Conservation (phyloP, 1,140 invertebrate species). For the Callitettix versicolor region DNA sequence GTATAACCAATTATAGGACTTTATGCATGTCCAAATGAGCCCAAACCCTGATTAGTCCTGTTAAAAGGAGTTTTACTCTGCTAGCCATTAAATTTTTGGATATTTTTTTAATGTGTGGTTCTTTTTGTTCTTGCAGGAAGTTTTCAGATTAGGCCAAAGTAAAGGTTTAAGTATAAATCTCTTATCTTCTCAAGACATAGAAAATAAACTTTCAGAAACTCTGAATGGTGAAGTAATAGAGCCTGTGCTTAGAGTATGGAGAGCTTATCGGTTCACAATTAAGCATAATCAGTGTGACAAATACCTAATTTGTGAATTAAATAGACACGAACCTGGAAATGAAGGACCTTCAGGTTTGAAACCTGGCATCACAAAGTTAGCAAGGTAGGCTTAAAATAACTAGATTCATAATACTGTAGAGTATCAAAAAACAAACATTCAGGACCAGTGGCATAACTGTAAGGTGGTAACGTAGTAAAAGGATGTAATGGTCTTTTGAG, state of each 20-base stretch:
- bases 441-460: no score
- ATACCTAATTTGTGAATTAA: constrained; percentile 65
- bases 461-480: no score
- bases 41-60: no score
- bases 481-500: no score
- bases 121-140: constrained; percentile 42
- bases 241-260: constrained; percentile 52
- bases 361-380: constrained; percentile 52
- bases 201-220: constrained; percentile 61
- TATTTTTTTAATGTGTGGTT: no score
- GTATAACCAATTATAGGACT: no score
- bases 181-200: constrained; percentile 42
- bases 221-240: constrained; percentile 69
- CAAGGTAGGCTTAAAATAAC: constrained; percentile 35
- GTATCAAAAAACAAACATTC: no score
- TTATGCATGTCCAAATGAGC: no score
- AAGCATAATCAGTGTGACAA: constrained; percentile 57
- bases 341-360: constrained; percentile 42
- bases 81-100: no score
- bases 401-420: no score
- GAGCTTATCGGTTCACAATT: constrained; percentile 60
- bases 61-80: no score
- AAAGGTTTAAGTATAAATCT: constrained; percentile 46
- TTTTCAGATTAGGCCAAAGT: constrained; percentile 52
- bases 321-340: constrained; percentile 41